These are phyloP conservation scores for Globodera ellingtonae DNA, from an alignment of 1,140 invertebrate genomes.

Conservation along the genomic window DNA sequence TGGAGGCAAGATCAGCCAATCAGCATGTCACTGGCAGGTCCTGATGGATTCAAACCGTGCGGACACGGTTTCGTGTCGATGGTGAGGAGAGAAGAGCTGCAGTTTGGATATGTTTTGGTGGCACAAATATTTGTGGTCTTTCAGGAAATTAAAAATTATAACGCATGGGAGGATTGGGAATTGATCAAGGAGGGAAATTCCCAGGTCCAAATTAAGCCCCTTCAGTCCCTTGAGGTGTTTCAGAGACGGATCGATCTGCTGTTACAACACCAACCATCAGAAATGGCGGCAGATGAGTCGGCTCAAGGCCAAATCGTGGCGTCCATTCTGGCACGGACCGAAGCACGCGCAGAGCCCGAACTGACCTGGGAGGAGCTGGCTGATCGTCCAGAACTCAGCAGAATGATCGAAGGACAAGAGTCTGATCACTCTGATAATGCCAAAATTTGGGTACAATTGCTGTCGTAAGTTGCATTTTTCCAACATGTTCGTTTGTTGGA, in stretches of 20 bases:
- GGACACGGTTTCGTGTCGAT: not conserved
- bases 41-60: not conserved
- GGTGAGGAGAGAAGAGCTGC: not conserved
- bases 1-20: slow-evolving; percentile 10
- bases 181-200: not conserved
- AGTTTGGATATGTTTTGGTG: not conserved
- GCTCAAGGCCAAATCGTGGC: not conserved
- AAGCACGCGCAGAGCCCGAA: not conserved
- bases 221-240: not conserved
- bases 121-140: not conserved
- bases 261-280: not conserved
- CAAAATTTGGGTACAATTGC: no score
- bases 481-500: no score
- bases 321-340: not conserved
- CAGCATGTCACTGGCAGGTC: not conserved
- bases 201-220: not conserved
- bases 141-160: not conserved
- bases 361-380: not conserved
- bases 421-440: no score
- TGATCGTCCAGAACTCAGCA: not conserved
- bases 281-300: not conserved
- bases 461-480: no score
- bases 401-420: not conserved
- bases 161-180: not conserved
- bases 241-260: not conserved